Conservation (phyloP, 1,140 invertebrate species). For the Drosophila ironensis region DNA sequence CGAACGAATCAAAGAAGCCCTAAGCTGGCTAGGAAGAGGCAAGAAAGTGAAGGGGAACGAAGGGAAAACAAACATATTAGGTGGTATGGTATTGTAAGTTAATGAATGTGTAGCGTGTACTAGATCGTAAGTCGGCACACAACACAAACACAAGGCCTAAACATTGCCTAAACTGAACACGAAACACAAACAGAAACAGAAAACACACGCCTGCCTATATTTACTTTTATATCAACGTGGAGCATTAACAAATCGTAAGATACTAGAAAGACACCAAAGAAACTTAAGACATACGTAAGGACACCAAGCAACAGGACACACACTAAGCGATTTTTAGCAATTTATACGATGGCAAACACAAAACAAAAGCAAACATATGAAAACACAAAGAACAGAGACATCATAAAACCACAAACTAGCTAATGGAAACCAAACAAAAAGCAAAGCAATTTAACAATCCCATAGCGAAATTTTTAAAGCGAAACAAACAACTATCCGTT, state of each 20-base stretch:
- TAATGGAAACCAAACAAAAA: slow-evolving; percentile 50
- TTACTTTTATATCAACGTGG: slow-evolving; percentile 59
- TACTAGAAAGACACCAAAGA: slow-evolving; percentile 59
- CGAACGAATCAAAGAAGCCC: slow-evolving; percentile 27
- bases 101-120: slow-evolving; percentile 74
- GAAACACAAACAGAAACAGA: slow-evolving; percentile 12
- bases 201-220: slow-evolving; percentile 64
- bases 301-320: slow-evolving; percentile 29
- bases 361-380: slow-evolving; percentile 15
- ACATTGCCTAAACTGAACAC: neutral
- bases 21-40: slow-evolving; percentile 9
- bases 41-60: slow-evolving; percentile 11
- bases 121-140: slow-evolving; percentile 60
- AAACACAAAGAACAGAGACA: slow-evolving; percentile 20
- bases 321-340: slow-evolving; percentile 70
- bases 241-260: slow-evolving; percentile 34
- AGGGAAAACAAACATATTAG: slow-evolving; percentile 62
- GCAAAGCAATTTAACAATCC: slow-evolving; percentile 74
- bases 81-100: slow-evolving; percentile 69
- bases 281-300: slow-evolving; percentile 61
- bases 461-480: slow-evolving; percentile 72
- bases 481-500: slow-evolving; percentile 34
- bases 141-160: neutral
- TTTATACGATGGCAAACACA: slow-evolving; percentile 45
- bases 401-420: slow-evolving; percentile 54